Percentiles rank a stretch among this genome's conserved stretches.
Conservation (phyloP, 2,888 invertebrate species). For the Nysson spinosus region DNA sequence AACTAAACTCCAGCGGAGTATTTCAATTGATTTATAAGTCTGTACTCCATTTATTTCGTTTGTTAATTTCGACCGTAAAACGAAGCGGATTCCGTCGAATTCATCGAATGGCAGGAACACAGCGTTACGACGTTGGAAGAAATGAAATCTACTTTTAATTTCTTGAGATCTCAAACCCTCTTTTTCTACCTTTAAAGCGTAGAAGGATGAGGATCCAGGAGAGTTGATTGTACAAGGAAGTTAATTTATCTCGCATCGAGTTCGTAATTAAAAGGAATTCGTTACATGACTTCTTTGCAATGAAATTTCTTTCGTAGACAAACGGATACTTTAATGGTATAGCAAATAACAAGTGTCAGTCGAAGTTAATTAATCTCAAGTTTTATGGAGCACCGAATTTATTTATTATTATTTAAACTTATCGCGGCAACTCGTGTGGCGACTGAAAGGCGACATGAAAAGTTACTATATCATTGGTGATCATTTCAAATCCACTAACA, state of each 20-base stretch:
- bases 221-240: constrained; percentile 20
- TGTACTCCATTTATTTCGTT: constrained; percentile 24
- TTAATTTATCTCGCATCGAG: constrained; percentile 29
- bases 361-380: too few species aligned
- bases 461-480: too few species aligned
- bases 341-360: too few species aligned
- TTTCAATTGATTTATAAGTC: constrained; percentile 15
- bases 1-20: constrained; percentile 24
- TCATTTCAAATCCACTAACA: too few species aligned
- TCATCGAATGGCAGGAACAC: background rate
- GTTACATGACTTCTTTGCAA: constrained; percentile 21
- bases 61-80: background rate
- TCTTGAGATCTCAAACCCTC: constrained; percentile 2
- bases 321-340: background rate
- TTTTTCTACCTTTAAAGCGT: background rate
- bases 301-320: constrained; percentile 3
- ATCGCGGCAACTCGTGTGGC: too few species aligned
- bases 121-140: background rate
- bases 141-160: constrained; percentile 28
- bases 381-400: too few species aligned
- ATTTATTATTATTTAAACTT: too few species aligned
- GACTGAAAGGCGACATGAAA: too few species aligned
- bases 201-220: background rate
- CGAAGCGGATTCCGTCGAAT: background rate
- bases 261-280: constrained; percentile 34